phyloP scores from a whole-genome alignment of 2,797 vertebrate species.

The Glossophaga mutica region DNA sequence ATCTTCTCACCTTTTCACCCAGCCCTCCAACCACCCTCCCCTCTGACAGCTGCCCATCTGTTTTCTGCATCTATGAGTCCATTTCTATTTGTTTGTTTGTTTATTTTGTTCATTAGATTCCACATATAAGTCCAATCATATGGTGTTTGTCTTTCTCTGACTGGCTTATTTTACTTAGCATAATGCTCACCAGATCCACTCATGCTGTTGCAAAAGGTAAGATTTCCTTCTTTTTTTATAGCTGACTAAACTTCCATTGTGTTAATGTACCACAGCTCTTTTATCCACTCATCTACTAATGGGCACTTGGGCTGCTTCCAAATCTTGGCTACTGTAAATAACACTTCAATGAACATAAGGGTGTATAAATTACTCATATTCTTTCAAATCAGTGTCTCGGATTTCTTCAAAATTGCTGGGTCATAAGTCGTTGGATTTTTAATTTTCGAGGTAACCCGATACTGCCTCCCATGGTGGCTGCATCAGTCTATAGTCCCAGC shows the following conservation, averaged over 20 bases:
- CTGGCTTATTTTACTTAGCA: not conserved
- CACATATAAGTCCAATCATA: not conserved
- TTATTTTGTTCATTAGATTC: not conserved
- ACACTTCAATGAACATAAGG: not conserved
- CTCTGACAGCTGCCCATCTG: not conserved
- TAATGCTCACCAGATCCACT: not conserved
- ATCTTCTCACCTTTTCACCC: not conserved
- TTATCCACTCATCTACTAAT: not conserved
- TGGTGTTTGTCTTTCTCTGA: not conserved
- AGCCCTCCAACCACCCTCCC: not conserved
- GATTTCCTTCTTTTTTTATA: not conserved
- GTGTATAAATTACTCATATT: not conserved
- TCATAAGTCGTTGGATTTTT: not conserved
- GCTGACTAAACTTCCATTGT: not conserved
- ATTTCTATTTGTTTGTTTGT: not conserved
- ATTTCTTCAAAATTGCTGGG: not conserved
- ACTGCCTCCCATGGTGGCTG: not conserved
- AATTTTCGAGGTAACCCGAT: not conserved
- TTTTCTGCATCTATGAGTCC: not conserved
- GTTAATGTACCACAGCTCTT: not conserved
- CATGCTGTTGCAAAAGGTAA: not conserved
- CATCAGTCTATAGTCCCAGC: not conserved
- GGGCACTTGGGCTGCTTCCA: not conserved
- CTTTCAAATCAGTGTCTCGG: not conserved
- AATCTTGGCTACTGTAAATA: not conserved